Evolutionary conservation across 2,113 vertebrate species (phyloP).

Genomic region (Chionis minor): DNA sequence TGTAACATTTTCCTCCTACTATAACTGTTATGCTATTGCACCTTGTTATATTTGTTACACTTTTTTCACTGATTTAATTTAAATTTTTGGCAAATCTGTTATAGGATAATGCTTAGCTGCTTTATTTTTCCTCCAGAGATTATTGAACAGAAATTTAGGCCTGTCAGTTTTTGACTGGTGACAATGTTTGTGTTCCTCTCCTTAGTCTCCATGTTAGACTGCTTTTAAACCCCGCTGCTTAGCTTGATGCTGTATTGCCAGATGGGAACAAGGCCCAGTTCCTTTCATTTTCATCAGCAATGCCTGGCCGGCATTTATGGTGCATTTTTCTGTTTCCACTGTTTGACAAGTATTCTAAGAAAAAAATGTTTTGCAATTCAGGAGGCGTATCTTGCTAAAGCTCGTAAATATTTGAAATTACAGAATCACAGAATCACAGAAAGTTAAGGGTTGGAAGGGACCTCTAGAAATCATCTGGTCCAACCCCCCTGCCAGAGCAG

Average conservation of each 20-base stretch:
- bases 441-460: too few species aligned
- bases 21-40: neutral
- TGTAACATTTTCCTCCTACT: neutral
- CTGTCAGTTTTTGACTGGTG: neutral
- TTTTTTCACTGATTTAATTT: neutral
- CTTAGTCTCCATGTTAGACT: neutral
- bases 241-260: neutral
- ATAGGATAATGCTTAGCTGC: neutral
- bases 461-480: too few species aligned
- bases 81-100: neutral
- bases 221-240: neutral
- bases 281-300: neutral
- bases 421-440: too few species aligned
- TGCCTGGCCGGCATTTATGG: neutral
- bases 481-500: too few species aligned
- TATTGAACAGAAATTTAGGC: neutral
- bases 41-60: neutral
- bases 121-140: neutral
- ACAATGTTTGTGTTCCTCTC: neutral
- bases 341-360: neutral
- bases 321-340: neutral
- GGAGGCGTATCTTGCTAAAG: neutral
- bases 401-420: neutral
- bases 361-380: neutral
- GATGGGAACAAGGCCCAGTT: neutral